A percentile compares a stretch with the other conserved stretches of the same genome.
Conservation (phyloP, 2,797 vertebrate genomes). For the Muscicapa striata region DNA sequence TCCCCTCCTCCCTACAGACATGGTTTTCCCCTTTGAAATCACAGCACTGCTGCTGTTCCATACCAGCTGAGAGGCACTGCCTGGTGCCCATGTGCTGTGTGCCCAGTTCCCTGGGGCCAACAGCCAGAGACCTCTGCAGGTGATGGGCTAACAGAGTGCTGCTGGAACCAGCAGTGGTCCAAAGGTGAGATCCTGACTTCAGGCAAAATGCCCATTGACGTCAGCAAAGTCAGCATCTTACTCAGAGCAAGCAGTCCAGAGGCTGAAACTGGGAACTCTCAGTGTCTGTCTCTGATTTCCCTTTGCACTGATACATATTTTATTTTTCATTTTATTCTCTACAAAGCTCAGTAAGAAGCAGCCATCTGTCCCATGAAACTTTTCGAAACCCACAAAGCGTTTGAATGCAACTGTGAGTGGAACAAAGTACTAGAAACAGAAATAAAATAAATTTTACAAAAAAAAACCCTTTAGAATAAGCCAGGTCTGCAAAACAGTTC, state of each 20-base stretch:
- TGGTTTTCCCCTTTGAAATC: background rate
- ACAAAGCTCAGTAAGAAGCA: background rate
- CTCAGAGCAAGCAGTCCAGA: accelerated
- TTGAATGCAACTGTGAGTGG: background rate
- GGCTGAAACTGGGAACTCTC: background rate
- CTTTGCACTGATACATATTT: background rate
- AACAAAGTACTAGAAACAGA: background rate
- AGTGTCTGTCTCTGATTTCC: background rate
- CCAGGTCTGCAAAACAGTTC: background rate
- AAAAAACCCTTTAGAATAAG: background rate
- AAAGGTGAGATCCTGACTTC: background rate
- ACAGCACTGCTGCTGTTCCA: background rate
- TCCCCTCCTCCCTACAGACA: accelerated
- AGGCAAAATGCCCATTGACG: background rate
- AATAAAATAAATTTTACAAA: background rate
- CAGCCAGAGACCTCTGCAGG: background rate
- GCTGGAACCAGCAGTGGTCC: background rate
- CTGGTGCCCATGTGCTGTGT: background rate
- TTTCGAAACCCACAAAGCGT: background rate
- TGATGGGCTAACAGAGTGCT: background rate
- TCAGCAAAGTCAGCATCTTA: background rate
- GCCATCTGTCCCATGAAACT: background rate
- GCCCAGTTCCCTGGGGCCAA: background rate
- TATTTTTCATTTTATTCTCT: background rate
- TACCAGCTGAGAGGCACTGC: background rate